Conservation (phyloP, 2,888 invertebrate species). For the Linnaemya tessellans region DNA sequence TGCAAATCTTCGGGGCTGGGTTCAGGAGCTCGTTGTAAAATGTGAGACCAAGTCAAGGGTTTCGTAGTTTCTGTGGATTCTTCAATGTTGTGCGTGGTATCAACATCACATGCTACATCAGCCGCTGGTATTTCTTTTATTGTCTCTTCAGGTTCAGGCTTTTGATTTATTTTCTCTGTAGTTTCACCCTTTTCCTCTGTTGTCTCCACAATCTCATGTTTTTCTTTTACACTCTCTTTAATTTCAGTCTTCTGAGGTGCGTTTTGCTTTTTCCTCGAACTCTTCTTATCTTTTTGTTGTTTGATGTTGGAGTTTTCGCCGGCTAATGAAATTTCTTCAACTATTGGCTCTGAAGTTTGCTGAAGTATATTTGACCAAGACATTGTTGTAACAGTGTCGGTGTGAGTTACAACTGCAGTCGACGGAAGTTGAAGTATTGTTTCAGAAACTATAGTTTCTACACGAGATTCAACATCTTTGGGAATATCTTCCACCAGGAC, state of each 20-base stretch:
- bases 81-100: conserved; percentile 2
- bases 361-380: conserved; percentile 60
- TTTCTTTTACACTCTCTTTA: not conserved
- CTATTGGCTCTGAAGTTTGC: conserved; percentile 43
- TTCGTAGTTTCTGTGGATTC: not conserved
- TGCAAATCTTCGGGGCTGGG: conserved; percentile 20
- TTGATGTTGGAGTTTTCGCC: not conserved
- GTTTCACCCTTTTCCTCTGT: not conserved
- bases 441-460: not conserved
- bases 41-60: conserved; percentile 60
- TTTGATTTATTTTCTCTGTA: not conserved
- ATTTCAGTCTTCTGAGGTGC: not conserved
- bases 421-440: not conserved
- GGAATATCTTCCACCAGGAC: not conserved
- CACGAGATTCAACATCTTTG: not conserved
- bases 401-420: not conserved
- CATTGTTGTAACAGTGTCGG: conserved; percentile 13
- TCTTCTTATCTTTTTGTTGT: conserved; percentile 21
- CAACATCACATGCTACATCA: not conserved
- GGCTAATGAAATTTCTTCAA: conserved; percentile 1
- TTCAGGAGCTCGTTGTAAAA: conserved; percentile 60
- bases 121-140: not conserved
- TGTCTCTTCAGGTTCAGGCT: not conserved
- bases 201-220: not conserved
- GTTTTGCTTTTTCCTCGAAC: conserved; percentile 2